phyloP scores from a whole-genome alignment of 2,888 invertebrate species.

The Abrostola triplasia region DNA sequence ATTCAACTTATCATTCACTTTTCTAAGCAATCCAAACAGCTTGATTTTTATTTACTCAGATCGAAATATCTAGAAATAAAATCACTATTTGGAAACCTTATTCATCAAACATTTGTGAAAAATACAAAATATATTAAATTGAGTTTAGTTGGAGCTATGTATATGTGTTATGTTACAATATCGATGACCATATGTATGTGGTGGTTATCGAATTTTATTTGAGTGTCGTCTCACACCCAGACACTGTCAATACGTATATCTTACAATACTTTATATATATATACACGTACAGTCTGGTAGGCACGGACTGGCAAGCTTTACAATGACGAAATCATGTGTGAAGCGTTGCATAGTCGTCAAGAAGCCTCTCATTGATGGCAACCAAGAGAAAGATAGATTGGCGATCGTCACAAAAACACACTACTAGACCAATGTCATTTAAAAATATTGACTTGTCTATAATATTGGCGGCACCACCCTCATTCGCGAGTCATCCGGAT shows the following conservation, averaged over 20 bases:
- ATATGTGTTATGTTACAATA: conserved; percentile 22
- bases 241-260: neutral
- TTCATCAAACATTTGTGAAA: neutral
- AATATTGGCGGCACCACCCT: too few species aligned
- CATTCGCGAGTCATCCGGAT: too few species aligned
- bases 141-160: conserved; percentile 14
- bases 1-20: conserved; percentile 4
- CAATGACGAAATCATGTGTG: conserved; percentile 2
- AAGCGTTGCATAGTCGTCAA: conserved; percentile 14
- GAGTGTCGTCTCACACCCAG: neutral
- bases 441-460: too few species aligned
- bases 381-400: conserved; percentile 9
- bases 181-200: conserved; percentile 46
- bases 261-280: neutral
- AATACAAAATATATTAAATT: neutral
- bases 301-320: neutral
- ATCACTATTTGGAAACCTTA: too few species aligned
- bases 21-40: too few species aligned
- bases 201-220: conserved; percentile 45
- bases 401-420: neutral
- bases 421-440: too few species aligned
- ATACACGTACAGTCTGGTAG: neutral
- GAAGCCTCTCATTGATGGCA: conserved; percentile 6
- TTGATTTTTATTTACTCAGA: too few species aligned
- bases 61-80: neutral